Base-by-base conservation (phyloP, 2,113 vertebrate genomes). In the Sylvietta virens region DNA sequence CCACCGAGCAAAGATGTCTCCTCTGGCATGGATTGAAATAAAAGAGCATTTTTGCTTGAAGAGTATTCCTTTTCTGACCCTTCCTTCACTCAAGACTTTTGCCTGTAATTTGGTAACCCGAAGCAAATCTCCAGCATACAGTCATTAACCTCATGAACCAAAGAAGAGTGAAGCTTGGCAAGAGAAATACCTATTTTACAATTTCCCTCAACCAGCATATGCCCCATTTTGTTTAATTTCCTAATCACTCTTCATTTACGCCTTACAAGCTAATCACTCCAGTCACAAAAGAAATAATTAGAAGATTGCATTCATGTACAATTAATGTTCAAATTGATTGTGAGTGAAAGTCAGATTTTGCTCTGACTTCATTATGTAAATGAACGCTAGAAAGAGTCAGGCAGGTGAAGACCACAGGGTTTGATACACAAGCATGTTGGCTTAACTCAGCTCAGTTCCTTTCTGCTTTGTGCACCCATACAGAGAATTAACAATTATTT, bases 41-140 rank as follows among this genome's bases (percentile, higher is more conserved):
- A 96, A 96, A 86, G 79, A 88, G 69, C 81, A 96, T 58, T 93
- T 95, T 56, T 92, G 67, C 92, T 90, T 85, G 44, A 80, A 93
- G 76, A 90, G 44, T 60, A 81, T 64, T 90, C 72, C 37, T 47
- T 83, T 74, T 62, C 76, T 92, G 90, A 90, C 82, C 93, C 60
- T 81, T 89, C 74, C 56, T 87, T 69, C 91, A 82, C 39, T 79
- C 51, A 61, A 94, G 80, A 79, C n/a, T 79, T 71, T 33, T 57
- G 22, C 37, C 64, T 78, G 50, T 48, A 72, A 64, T 81, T 90
- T 4, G 3, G 48, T 88, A 92, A 93, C 88, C 90, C 0, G 0
- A 65, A 93, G 85, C 56, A 93, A 90, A 90, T 90, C 72, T 76
- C 76, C 71, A 90, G 53, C 60, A 74, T 66, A 50, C 0, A 81